Evolutionary conservation across 2,797 vertebrate genomes (phyloP).

Genomic region (Poeciliopsis turneri): DNA sequence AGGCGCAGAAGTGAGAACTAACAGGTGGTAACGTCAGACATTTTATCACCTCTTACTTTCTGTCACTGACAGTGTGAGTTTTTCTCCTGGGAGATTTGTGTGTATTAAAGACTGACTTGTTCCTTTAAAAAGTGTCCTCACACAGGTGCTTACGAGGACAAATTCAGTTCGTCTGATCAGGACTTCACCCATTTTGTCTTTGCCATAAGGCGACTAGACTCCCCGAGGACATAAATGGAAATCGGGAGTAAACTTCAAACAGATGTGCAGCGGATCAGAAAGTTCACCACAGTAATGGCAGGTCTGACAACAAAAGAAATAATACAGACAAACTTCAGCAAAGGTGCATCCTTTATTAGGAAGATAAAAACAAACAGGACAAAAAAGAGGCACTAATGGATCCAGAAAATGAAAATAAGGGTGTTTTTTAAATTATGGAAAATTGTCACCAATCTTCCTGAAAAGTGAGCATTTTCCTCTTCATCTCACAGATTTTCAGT

Average conservation of each 20-base stretch:
- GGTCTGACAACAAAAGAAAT: conserved; percentile 44
- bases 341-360: not conserved
- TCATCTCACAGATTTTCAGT: not conserved
- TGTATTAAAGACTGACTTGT: conserved; percentile 11
- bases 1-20: conserved; percentile 9
- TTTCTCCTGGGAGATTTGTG: conserved; percentile 17
- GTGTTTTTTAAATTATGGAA: not conserved
- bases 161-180: conserved; percentile 22
- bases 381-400: not conserved
- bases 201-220: conserved; percentile 37
- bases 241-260: conserved; percentile 35
- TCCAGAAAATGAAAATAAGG: not conserved
- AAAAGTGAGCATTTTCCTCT: not conserved
- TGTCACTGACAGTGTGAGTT: conserved; percentile 10
- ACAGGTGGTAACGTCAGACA: conserved; percentile 39
- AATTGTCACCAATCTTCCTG: not conserved
- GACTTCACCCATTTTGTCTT: conserved; percentile 34
- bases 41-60: conserved; percentile 43
- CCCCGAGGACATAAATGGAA: conserved; percentile 42
- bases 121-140: conserved; percentile 8
- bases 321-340: conserved; percentile 11
- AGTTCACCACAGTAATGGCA: conserved; percentile 35
- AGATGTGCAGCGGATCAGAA: conserved; percentile 36
- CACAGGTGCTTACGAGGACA: conserved; percentile 16
- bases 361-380: conserved; percentile 11